Base-by-base conservation (phyloP, 2,113 vertebrate genomes). In the Datnioides undecimradiatus region DNA sequence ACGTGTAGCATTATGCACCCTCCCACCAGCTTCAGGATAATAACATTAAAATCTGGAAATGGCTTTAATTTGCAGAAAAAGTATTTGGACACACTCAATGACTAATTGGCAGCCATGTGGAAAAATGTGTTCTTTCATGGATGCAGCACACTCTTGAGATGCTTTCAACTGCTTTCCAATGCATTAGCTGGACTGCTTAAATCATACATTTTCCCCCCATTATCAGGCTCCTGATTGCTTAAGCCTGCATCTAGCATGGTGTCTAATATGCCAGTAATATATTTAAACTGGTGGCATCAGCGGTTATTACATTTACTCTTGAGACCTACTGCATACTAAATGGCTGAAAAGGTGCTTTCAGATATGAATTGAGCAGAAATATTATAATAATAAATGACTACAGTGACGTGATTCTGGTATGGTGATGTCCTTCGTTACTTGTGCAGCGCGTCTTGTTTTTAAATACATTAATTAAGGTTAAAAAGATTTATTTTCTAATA, bases 191-290 rank as follows among this genome's bases (percentile, higher is more conserved):
- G n/a, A 43, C 54, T 51, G 51, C 58, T 43, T 45, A 27, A 72
- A 57, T 66, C 54, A 29, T 27, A 54, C 43, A 70, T 87, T 80
- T 76, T 27, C 77, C 25, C 33, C 73, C 69, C 65, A 83, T 89
- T 85, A 85, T 23, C 2, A 33, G 60, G 23, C 41, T n/a, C 46
- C 33, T 57, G 5, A 0, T 71, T 3, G 6, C 33, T 25, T 11
- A 67, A 19, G 46, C 52, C 21, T 46, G 40, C 19, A 23, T 71
- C 33, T 40, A 27, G 5, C 23, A 23, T 29, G 41, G 31, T 34
- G 36, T 73, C 34, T 40, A 43, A 41, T 43, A 51, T 59, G n/a
- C 13, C 52, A 29, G 13, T 55, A 73, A 82, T 73, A 64, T 7
- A 38, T 76, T 77, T 73, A 71, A 66, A n/a, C 8, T 46, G 29